These are phyloP conservation scores for Sylvia borin DNA, from an alignment of 2,797 vertebrate species.

Conservation along the genomic window DNA sequence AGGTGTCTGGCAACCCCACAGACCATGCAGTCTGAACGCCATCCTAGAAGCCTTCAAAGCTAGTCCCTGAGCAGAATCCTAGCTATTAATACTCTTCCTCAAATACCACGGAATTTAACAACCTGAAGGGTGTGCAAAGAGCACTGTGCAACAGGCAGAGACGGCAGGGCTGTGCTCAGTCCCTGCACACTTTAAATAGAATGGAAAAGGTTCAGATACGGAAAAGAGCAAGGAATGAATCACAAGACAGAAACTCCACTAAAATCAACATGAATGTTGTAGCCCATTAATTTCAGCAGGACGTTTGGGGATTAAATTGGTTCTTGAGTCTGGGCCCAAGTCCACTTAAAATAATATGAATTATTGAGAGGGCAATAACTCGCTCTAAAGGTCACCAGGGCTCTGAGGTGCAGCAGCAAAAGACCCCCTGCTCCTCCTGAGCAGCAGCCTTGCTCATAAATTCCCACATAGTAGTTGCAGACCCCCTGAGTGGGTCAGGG, in stretches of 20 bases:
- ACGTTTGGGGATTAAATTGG: not conserved
- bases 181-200: not conserved
- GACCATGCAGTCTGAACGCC: not conserved
- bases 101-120: not conserved
- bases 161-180: not conserved
- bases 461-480: not conserved
- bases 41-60: not conserved
- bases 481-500: not conserved
- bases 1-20: not conserved
- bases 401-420: not conserved
- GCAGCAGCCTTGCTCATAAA: not conserved
- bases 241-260: not conserved
- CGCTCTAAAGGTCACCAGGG: not conserved
- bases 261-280: not conserved
- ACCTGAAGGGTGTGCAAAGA: not conserved
- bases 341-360: not conserved
- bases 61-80: not conserved
- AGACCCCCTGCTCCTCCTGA: not conserved
- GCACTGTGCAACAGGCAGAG: not conserved
- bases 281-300: not conserved
- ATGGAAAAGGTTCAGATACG: not conserved
- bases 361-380: not conserved
- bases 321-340: not conserved
- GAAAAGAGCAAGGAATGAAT: not conserved
- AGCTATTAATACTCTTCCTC: not conserved